Conservation (phyloP, 2,113 vertebrate species). For the Corythornis cristatus region DNA sequence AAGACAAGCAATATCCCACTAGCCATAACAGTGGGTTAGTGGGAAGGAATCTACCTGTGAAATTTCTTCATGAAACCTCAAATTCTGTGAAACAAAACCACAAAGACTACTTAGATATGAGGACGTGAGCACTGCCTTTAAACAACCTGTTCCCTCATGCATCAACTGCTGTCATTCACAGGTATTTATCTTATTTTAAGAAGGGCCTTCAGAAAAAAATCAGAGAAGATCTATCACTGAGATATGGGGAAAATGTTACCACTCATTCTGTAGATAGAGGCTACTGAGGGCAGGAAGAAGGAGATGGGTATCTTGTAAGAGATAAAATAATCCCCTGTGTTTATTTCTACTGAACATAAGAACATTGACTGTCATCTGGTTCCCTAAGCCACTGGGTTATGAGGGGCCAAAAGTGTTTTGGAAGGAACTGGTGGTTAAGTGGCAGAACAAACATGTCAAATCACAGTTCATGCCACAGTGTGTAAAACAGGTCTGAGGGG, state of each 20-base stretch:
- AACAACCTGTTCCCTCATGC: background rate
- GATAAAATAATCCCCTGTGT: background rate
- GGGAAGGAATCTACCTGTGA: background rate
- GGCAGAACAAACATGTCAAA: background rate
- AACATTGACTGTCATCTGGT: background rate
- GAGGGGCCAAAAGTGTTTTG: background rate
- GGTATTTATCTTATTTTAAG: background rate
- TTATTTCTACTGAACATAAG: background rate
- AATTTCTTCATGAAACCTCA: background rate
- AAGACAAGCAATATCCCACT: background rate
- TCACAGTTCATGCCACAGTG: slow-evolving; percentile 11
- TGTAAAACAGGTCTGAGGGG: background rate
- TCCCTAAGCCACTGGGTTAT: background rate
- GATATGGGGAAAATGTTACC: background rate
- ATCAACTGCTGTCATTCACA: background rate
- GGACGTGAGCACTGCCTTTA: background rate
- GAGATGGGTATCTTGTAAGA: background rate
- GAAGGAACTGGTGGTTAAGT: background rate
- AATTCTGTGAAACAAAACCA: background rate
- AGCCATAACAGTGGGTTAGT: rapidly evolving
- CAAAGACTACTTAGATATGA: background rate
- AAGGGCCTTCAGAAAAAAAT: background rate
- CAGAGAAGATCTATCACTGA: background rate
- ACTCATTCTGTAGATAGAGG: background rate
- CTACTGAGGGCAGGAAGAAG: background rate